These are phyloP conservation scores for Martes flavigula DNA, from an alignment of 2,797 vertebrate species.

Conservation along the genomic window DNA sequence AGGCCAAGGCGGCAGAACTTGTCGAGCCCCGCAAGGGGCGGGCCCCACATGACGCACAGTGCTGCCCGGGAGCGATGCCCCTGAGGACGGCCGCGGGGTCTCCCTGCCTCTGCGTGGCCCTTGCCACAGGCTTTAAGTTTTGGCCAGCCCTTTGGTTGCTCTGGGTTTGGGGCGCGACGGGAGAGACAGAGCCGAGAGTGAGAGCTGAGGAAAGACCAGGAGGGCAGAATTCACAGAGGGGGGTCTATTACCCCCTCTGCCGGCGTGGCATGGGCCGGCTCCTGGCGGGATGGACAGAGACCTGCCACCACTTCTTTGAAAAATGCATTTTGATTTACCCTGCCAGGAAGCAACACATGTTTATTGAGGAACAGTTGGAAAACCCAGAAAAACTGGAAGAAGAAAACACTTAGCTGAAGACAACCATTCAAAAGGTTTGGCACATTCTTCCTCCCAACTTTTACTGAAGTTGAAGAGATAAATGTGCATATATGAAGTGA, in stretches of 20 bases:
- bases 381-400: background rate
- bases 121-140: background rate
- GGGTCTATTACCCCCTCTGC: background rate
- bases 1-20: background rate
- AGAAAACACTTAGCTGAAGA: background rate
- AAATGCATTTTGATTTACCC: background rate
- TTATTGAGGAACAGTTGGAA: background rate
- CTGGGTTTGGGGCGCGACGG: background rate
- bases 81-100: background rate
- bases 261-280: background rate
- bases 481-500: background rate
- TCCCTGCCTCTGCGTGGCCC: background rate
- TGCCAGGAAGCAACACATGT: background rate
- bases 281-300: background rate
- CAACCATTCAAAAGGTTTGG: background rate
- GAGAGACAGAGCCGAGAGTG: background rate
- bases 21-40: background rate
- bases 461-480: background rate
- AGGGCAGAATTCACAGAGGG: background rate
- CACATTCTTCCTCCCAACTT: background rate
- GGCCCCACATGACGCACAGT: conserved; percentile 47
- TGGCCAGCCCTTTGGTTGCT: fast-evolving
- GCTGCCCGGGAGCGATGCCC: background rate
- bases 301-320: background rate
- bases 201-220: background rate